These are phyloP conservation scores for Drosophila lacertosa DNA, from an alignment of 1,140 invertebrate species.

Conservation along the genomic window DNA sequence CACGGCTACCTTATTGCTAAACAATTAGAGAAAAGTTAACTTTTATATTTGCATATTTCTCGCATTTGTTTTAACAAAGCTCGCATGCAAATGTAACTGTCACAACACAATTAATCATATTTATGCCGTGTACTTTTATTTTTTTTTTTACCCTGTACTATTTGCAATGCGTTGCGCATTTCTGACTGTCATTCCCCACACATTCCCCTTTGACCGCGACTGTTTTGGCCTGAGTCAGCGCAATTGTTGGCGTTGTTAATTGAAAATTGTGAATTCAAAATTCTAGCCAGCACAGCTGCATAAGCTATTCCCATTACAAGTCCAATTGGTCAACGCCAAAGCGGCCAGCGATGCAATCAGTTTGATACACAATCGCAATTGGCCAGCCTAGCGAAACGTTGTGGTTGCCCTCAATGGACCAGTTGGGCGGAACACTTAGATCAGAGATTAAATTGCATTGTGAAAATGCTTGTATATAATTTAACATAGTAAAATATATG, in stretches of 20 bases:
- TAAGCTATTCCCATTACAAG: slow-evolving; percentile 43
- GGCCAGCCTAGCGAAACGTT: slow-evolving; percentile 43
- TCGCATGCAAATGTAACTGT: slow-evolving; percentile 39
- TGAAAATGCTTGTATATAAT: not conserved
- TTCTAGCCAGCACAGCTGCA: slow-evolving; percentile 68
- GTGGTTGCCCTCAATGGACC: not conserved
- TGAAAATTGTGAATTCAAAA: slow-evolving; percentile 77
- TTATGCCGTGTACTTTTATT: not conserved
- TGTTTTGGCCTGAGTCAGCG: slow-evolving; percentile 59
- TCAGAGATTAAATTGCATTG: not conserved
- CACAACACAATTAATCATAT: slow-evolving; percentile 42
- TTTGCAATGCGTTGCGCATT: slow-evolving; percentile 34
- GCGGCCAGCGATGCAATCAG: slow-evolving; percentile 18
- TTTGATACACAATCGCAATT: slow-evolving; percentile 53
- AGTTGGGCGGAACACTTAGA: not conserved
- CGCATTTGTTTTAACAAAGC: slow-evolving; percentile 8
- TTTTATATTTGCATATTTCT: slow-evolving; percentile 27
- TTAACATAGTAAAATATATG: not conserved
- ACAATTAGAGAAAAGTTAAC: not conserved
- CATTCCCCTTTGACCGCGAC: not conserved
- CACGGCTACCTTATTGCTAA: not conserved
- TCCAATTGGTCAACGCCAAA: slow-evolving; percentile 36
- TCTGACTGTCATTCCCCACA: slow-evolving; percentile 4
- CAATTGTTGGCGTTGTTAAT: slow-evolving; percentile 62
- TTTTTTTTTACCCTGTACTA: slow-evolving; percentile 34